Percentiles rank a stretch among this genome's conserved stretches.
Conservation (phyloP, 2,797 vertebrate genomes). For the Lacerta bilineata region DNA sequence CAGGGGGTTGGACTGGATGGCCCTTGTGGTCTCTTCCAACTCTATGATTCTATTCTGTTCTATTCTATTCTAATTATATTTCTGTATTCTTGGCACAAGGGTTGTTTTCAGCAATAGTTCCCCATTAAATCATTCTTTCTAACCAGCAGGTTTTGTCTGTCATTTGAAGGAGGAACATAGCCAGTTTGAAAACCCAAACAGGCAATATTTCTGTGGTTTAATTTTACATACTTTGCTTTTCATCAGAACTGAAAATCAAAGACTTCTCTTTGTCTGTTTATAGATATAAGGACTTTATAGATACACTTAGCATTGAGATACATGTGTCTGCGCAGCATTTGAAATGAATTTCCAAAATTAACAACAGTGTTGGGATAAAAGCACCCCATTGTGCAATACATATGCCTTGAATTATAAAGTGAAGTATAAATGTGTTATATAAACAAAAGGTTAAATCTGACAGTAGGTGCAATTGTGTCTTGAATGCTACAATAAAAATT, state of each 20-base stretch:
- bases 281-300: background rate
- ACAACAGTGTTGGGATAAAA: background rate
- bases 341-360: conserved; percentile 18
- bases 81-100: background rate
- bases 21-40: too few species aligned
- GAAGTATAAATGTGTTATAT: background rate
- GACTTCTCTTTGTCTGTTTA: background rate
- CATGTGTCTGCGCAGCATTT: background rate
- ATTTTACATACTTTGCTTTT: background rate
- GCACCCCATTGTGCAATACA: background rate
- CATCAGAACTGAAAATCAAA: background rate
- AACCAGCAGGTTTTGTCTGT: background rate
- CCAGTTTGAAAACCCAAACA: background rate
- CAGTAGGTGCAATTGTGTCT: conserved; percentile 16
- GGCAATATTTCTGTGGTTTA: background rate
- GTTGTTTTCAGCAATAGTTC: background rate
- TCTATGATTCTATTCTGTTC: too few species aligned
- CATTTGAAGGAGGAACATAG: background rate
- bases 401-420: background rate
- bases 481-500: conserved; percentile 8
- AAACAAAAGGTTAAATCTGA: background rate
- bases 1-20: too few species aligned
- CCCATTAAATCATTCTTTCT: background rate
- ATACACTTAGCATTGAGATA: background rate
- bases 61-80: too few species aligned